These are phyloP conservation scores for Monodelphis domestica DNA, from an alignment of 2,797 vertebrate species.

Conservation along the genomic window DNA sequence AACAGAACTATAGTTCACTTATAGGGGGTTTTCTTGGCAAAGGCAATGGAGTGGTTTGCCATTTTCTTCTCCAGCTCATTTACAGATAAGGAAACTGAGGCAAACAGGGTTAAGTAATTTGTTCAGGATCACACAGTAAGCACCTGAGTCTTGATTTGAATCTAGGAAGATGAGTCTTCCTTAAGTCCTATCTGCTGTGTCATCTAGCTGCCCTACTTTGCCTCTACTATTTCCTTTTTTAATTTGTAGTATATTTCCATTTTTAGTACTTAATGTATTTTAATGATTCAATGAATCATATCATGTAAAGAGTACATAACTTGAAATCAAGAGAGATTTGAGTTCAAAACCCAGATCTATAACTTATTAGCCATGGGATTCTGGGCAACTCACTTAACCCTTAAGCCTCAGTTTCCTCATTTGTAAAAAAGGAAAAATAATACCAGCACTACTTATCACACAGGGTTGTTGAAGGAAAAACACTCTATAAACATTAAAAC, in stretches of 20 bases:
- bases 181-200: too few relatives aligned
- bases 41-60: too few relatives aligned
- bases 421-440: neutral
- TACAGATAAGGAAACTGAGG: too few relatives aligned
- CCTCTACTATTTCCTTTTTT: neutral
- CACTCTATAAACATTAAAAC: neutral
- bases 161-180: too few relatives aligned
- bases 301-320: neutral
- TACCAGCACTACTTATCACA: neutral
- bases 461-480: neutral
- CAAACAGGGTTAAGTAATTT: too few relatives aligned
- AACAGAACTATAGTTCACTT: neutral
- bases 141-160: too few relatives aligned
- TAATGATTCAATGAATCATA: neutral
- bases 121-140: too few relatives aligned
- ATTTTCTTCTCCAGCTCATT: too few relatives aligned
- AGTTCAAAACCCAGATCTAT: neutral
- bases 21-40: too few relatives aligned
- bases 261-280: too few relatives aligned
- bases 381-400: neutral
- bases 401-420: neutral
- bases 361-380: neutral
- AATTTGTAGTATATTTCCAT: too few relatives aligned
- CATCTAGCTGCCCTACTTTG: too few relatives aligned
- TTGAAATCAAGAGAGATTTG: neutral